Base-by-base conservation (phyloP, 1,140 invertebrate species). In the Drosophila guanche region DNA sequence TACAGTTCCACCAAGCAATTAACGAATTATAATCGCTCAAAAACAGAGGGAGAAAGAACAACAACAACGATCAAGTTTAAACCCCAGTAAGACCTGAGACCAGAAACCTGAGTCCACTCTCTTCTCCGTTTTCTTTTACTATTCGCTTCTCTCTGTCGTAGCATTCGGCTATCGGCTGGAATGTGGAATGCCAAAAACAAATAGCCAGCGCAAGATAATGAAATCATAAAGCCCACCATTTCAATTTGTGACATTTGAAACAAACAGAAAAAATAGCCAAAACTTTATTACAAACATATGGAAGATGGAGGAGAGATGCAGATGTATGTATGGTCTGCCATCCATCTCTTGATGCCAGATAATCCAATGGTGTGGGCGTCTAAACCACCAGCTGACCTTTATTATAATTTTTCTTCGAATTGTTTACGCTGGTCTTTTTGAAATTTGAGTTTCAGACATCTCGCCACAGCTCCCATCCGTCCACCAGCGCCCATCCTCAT, bases 211-310 rank as follows among this genome's bases (percentile, higher is more conserved):
- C 47, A 16, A 83, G 80, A 84, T 84, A 85, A 84, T 60, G 66
- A 85, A 83, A 56, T 63, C 65, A 84, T 79, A 84, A 83, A 83
- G 62, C 47, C 59, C 70, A 65, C 59, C 76, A 84, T 73, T 81
- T 62, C 59, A 74, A 83, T 77, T 78, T 69, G 62, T 69, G 57
- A 74, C 48, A 60, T 61, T 62, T 73, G 33, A 59, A 66, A 72
- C 20, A 45, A 23, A 29, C 8, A 41, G 27, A 41, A 27, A 46
- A 45, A 52, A 54, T 58, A 57, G 53, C 43, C 33, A 50, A 66
- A 63, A 55, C 33, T 73, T 59, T 69, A 69, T 68, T 41, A 47
- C 66, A 69, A 68, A 56, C 67, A 70, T 40, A 51, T 58, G 67
- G 27, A 29, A 16, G 56, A 33, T 33, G 14, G 23, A 66, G 41